These are phyloP conservation scores for Phymorhynchus buccinoides DNA, from an alignment of 1,140 invertebrate genomes.

Conservation along the genomic window DNA sequence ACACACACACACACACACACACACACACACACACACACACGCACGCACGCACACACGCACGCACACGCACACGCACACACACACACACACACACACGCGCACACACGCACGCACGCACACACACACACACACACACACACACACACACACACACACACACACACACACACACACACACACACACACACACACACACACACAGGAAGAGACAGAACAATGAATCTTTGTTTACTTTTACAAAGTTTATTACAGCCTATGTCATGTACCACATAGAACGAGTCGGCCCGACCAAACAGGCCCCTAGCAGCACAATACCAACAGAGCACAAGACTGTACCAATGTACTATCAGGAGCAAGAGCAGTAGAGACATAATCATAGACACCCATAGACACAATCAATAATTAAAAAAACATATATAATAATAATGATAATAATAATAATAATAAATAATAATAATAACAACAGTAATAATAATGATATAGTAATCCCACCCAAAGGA, in stretches of 20 bases:
- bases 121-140: background rate
- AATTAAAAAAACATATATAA: too few species aligned
- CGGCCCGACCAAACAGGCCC: background rate
- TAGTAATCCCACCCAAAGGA: too few species aligned
- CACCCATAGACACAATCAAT: too few species aligned
- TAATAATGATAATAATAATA: too few species aligned
- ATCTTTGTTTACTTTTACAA: background rate
- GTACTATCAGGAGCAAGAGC: background rate
- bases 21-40: too few species aligned
- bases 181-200: slow-evolving; percentile 10
- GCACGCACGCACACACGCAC: too few species aligned
- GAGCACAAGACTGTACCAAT: background rate
- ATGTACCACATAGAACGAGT: background rate
- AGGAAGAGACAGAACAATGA: background rate
- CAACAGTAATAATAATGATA: too few species aligned
- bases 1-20: too few species aligned
- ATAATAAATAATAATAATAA: too few species aligned
- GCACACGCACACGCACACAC: too few species aligned
- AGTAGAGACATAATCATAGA: background rate
- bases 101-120: background rate
- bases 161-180: slow-evolving; percentile 21
- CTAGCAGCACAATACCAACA: background rate
- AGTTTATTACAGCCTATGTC: slow-evolving; percentile 1
- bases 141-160: background rate
- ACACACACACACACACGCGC: background rate